Evolutionary conservation across 2,888 invertebrate species (phyloP).

Genomic region (Drosophila meridionalis): DNA sequence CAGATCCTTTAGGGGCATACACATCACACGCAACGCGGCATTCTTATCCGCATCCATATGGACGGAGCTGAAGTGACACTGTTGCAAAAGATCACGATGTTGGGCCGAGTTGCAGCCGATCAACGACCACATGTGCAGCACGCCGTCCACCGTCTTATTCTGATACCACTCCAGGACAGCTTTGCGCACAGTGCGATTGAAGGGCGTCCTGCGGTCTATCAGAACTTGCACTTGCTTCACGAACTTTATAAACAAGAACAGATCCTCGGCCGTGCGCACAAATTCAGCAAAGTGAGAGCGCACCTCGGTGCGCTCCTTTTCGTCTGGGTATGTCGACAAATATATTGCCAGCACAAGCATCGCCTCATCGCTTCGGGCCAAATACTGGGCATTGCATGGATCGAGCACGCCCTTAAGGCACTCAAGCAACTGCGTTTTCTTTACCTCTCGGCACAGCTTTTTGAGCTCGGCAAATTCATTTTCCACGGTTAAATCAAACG

Average conservation of each 20-base stretch:
- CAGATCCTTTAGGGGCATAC: constrained; percentile 27
- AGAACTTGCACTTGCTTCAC: constrained; percentile 65
- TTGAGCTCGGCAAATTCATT: constrained; percentile 43
- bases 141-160: constrained; percentile 48
- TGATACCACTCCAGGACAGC: constrained; percentile 81
- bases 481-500: constrained; percentile 47
- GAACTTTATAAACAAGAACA: constrained; percentile 79
- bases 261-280: constrained; percentile 69
- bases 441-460: constrained; percentile 51
- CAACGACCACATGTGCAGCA: constrained; percentile 75
- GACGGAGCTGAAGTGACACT: constrained; percentile 71
- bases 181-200: constrained; percentile 79
- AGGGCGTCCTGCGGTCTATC: constrained; percentile 58
- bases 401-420: constrained; percentile 57
- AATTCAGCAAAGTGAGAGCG: constrained; percentile 63
- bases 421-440: constrained; percentile 51
- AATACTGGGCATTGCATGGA: constrained; percentile 27
- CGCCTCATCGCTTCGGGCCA: constrained; percentile 81
- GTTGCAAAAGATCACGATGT: constrained; percentile 73
- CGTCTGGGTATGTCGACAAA: constrained; percentile 54
- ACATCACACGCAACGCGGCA: constrained; percentile 53
- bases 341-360: constrained; percentile 79
- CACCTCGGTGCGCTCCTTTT: constrained; percentile 60
- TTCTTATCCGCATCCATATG: constrained; percentile 18
- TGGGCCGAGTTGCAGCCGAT: constrained; percentile 59